phyloP scores from a whole-genome alignment of 2,113 vertebrate genomes.

The Petromus typicus region DNA sequence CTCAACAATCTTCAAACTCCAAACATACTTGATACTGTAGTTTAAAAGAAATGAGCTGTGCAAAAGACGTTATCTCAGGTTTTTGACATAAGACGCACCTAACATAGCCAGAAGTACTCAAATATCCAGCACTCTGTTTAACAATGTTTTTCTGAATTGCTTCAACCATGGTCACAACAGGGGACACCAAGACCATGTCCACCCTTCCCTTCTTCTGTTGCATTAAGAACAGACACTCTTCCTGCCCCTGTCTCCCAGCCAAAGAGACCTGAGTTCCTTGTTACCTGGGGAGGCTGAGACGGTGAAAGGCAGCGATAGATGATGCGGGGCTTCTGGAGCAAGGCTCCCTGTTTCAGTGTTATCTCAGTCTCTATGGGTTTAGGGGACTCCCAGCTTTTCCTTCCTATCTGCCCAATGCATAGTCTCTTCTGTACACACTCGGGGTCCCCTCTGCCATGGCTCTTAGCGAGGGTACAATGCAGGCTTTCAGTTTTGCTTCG shows the following conservation, averaged over 20 bases:
- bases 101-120: background rate
- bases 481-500: slow-evolving; percentile 4
- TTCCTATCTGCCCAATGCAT: background rate
- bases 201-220: background rate
- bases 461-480: too few relatives aligned
- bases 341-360: background rate
- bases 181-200: background rate
- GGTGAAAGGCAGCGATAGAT: background rate
- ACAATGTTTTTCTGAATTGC: background rate
- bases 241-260: background rate
- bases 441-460: too few relatives aligned
- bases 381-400: background rate
- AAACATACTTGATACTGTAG: background rate
- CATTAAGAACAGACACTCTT: background rate
- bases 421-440: background rate
- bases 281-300: background rate
- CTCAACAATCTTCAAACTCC: slow-evolving; percentile 44
- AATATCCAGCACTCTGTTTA: background rate
- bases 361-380: background rate
- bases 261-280: background rate
- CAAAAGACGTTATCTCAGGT: background rate
- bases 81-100: background rate
- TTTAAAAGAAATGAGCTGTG: background rate
- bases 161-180: background rate
- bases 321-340: background rate